Conservation (phyloP, 2,113 vertebrate genomes). For the Pterocles orientalis region DNA sequence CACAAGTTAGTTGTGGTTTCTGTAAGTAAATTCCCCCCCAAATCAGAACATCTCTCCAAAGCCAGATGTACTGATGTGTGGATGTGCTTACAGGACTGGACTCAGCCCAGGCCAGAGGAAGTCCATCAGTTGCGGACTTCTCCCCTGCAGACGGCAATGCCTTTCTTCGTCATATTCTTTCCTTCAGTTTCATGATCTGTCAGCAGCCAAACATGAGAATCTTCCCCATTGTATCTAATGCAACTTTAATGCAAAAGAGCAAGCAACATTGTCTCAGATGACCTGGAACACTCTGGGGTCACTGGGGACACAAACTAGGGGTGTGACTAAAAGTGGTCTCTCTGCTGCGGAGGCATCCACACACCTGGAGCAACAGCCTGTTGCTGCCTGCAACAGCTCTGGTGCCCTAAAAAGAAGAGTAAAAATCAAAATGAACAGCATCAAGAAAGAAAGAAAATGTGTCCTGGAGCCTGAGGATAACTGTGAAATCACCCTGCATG, state of each 20-base stretch:
- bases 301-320: accelerated
- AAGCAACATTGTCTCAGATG: not conserved
- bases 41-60: not conserved
- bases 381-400: not conserved
- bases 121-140: not conserved
- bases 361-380: not conserved
- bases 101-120: not conserved
- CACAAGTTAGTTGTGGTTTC: not conserved
- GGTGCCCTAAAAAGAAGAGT: not conserved
- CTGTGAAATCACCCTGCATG: not conserved
- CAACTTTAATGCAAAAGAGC: not conserved
- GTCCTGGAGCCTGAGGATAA: not conserved
- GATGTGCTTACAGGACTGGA: not conserved
- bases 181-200: not conserved
- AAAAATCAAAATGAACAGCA: not conserved
- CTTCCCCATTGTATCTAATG: not conserved
- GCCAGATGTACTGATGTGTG: not conserved
- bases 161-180: not conserved
- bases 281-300: not conserved
- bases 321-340: not conserved
- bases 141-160: not conserved
- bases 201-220: not conserved
- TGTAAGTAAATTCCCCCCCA: not conserved
- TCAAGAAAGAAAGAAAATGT: not conserved
- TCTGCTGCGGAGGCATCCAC: not conserved